These are phyloP conservation scores for Anarrhichthys ocellatus DNA, from an alignment of 2,113 vertebrate genomes.

Conservation along the genomic window DNA sequence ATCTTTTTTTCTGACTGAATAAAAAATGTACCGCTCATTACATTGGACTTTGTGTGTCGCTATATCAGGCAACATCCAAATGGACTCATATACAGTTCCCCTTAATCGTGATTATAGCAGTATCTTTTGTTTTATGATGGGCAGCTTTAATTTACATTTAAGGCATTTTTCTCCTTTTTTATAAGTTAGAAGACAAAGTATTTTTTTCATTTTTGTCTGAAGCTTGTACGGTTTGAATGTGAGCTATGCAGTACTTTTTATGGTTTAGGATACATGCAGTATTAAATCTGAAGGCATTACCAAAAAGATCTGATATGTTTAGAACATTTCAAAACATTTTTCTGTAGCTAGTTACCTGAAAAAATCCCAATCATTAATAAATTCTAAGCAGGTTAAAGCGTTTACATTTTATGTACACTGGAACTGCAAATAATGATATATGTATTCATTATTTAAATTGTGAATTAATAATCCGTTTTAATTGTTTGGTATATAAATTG, in stretches of 20 bases:
- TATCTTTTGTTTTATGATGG: conserved; percentile 34
- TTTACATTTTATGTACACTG: not conserved
- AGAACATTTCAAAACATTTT: not conserved
- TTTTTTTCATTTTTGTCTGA: not conserved
- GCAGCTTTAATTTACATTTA: conserved; percentile 43
- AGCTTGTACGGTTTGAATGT: not conserved
- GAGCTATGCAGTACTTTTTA: not conserved
- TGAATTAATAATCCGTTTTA: not conserved
- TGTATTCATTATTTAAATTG: not conserved
- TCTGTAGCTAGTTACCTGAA: not conserved
- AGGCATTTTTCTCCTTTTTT: conserved; percentile 12
- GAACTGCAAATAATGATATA: not conserved
- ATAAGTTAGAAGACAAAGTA: conserved; percentile 17
- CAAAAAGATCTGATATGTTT: not conserved
- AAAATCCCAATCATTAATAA: not conserved
- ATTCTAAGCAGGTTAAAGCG: not conserved
- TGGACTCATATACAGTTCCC: conserved; percentile 26
- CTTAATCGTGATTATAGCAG: conserved; percentile 14
- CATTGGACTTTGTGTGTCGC: conserved; percentile 55
- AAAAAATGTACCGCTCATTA: conserved; percentile 63
- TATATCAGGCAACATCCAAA: conserved; percentile 60
- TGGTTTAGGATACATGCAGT: not conserved
- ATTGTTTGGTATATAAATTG: not conserved
- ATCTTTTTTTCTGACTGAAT: conserved; percentile 59
- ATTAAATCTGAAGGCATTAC: not conserved